Evolutionary conservation across 2,888 invertebrate genomes (phyloP).

Genomic region (Bembecia ichneumoniformis): DNA sequence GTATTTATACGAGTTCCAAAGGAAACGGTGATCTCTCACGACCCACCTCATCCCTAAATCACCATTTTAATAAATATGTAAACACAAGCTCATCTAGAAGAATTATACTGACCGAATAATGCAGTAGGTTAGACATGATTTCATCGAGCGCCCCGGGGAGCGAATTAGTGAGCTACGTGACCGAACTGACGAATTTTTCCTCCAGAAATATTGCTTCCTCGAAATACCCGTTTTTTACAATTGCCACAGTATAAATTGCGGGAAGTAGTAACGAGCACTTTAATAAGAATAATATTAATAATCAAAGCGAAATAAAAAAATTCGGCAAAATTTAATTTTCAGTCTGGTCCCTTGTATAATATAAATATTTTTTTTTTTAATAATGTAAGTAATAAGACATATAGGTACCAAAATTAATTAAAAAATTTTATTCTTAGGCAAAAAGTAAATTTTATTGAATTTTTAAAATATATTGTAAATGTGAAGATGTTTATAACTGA

Average conservation of each 20-base stretch:
- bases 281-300: background rate
- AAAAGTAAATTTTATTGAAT: too few relatives aligned
- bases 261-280: background rate
- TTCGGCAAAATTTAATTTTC: too few relatives aligned
- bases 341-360: too few relatives aligned
- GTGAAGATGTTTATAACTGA: too few relatives aligned
- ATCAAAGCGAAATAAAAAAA: too few relatives aligned
- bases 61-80: slow-evolving; percentile 28
- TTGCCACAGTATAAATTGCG: slow-evolving; percentile 11
- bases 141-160: slow-evolving; percentile 41
- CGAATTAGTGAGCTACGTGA: slow-evolving; percentile 64
- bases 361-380: too few relatives aligned
- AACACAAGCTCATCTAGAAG: slow-evolving; percentile 26
- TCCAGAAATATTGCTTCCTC: slow-evolving; percentile 27
- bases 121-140: slow-evolving; percentile 57
- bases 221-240: slow-evolving; percentile 50
- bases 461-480: too few relatives aligned
- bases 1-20: too few relatives aligned
- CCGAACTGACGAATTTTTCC: slow-evolving; percentile 56
- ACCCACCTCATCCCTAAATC: slow-evolving; percentile 12
- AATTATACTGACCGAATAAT: slow-evolving; percentile 47
- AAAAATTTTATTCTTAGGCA: too few relatives aligned
- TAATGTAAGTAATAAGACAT: too few relatives aligned
- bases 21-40: slow-evolving; percentile 2
- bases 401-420: too few relatives aligned